phyloP scores from a whole-genome alignment of 2,797 vertebrate species.

The Lacerta bilineata region DNA sequence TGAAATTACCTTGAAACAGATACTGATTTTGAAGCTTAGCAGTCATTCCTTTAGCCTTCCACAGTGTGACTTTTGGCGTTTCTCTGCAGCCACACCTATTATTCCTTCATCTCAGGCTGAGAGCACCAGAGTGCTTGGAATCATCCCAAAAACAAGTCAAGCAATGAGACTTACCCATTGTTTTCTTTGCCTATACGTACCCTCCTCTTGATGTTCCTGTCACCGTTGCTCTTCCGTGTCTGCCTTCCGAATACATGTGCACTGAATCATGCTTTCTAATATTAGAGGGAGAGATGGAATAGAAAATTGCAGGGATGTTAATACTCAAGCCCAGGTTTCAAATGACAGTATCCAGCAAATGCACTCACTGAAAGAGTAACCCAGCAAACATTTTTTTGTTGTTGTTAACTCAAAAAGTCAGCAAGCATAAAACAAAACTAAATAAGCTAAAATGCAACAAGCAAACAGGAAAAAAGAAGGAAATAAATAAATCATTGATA shows the following conservation, averaged over 20 bases:
- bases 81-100: slow-evolving; percentile 6
- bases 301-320: background rate
- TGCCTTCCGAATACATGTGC: slow-evolving; percentile 10
- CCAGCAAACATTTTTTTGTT: background rate
- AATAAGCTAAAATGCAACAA: background rate
- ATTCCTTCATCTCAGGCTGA: slow-evolving; percentile 25
- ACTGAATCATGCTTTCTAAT: slow-evolving; percentile 20
- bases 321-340: background rate
- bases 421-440: background rate
- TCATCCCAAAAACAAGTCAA: slow-evolving; percentile 19
- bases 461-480: background rate
- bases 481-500: background rate
- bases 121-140: slow-evolving; percentile 15
- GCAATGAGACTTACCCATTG: background rate
- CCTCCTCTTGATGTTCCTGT: background rate
- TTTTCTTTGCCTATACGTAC: slow-evolving; percentile 27
- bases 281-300: background rate
- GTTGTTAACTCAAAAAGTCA: background rate
- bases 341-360: background rate
- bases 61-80: slow-evolving; percentile 7
- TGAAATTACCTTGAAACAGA: slow-evolving; percentile 7
- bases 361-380: background rate
- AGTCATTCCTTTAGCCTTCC: slow-evolving; percentile 30
- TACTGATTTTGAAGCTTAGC: slow-evolving; percentile 24
- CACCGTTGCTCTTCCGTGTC: slow-evolving; percentile 18